A percentile compares a stretch with the other conserved stretches of the same genome.
Evolutionary conservation across 2,113 vertebrate genomes (phyloP).

Genomic region (Daboia siamensis): DNA sequence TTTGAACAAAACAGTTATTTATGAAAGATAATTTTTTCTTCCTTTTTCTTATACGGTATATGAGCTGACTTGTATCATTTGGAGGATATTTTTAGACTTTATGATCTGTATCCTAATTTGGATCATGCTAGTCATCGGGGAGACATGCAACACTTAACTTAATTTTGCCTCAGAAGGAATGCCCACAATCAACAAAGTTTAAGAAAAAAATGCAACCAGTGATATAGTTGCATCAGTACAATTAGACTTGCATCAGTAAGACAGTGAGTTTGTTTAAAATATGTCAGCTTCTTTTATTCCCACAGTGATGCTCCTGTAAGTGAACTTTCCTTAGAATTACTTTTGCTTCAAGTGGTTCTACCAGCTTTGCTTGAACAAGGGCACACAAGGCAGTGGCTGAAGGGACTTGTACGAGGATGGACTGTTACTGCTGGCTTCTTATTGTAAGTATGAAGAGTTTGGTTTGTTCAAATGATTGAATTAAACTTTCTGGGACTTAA

Average conservation of each 20-base stretch:
- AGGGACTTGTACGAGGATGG: conserved; percentile 95
- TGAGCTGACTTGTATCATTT: not conserved
- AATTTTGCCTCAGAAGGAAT: not conserved
- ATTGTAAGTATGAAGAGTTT: conserved; percentile 77
- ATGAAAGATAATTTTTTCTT: not conserved
- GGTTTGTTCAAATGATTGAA: accelerated
- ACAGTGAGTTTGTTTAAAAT: not conserved
- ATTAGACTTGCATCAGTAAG: not conserved
- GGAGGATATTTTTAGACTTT: not conserved
- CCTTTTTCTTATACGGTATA: not conserved
- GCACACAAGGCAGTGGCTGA: conserved; percentile 97
- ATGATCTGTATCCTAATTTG: not conserved
- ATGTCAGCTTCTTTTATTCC: conserved; percentile 33
- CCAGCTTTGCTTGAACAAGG: conserved; percentile 97
- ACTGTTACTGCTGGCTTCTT: conserved; percentile 94
- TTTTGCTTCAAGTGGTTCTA: conserved; percentile 96
- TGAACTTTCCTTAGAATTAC: conserved; percentile 93
- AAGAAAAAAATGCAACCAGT: not conserved
- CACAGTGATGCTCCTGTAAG: conserved; percentile 95
- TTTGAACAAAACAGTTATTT: not conserved
- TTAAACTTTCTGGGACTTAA: not conserved
- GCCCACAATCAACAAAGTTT: not conserved
- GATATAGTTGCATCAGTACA: not conserved
- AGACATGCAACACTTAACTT: not conserved
- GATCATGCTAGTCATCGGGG: not conserved